Evolutionary conservation across 92 coral and sea anemone species (phyloP).

Genomic region (Pocillopora meandrina): DNA sequence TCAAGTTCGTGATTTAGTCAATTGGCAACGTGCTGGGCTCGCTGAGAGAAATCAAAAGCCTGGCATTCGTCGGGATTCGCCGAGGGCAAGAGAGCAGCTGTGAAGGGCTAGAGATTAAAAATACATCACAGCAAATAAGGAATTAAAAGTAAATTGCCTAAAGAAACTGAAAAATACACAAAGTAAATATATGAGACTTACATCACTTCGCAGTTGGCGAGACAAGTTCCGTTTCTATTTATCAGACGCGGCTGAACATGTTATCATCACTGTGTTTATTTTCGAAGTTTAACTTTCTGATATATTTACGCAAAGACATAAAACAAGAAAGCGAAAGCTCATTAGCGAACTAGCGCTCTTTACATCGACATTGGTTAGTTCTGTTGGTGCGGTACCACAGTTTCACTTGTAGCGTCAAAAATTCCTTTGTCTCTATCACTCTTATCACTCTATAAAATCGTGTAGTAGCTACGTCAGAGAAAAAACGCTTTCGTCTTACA

Average conservation of each 20-base stretch:
- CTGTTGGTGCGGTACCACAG: slow-evolving; percentile 4
- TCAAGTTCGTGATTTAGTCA: slow-evolving; percentile 32
- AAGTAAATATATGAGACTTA: slow-evolving; percentile 18
- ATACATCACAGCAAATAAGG: slow-evolving; percentile 36
- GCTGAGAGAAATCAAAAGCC: slow-evolving; percentile 22
- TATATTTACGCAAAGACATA: slow-evolving; percentile 40
- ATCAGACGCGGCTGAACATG: slow-evolving; percentile 20
- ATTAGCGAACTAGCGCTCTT: slow-evolving; percentile 42
- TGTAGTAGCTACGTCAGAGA: slow-evolving; percentile 27
- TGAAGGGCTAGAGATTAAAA: slow-evolving; percentile 24
- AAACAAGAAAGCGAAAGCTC: slow-evolving; percentile 41
- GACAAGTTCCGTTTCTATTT: slow-evolving; percentile 4
- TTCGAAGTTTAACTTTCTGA: slow-evolving; percentile 41
- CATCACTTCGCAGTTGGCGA: neutral
- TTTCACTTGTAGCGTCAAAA: slow-evolving; percentile 28
- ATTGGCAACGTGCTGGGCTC: slow-evolving; percentile 48
- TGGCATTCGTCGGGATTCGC: slow-evolving; percentile 12
- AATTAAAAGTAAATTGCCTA: slow-evolving; percentile 24
- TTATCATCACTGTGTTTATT: slow-evolving; percentile 34
- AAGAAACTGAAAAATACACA: slow-evolving; percentile 7
- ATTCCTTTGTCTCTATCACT: slow-evolving; percentile 11
- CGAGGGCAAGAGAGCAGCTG: slow-evolving; percentile 48
- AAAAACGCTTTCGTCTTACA: slow-evolving; percentile 3
- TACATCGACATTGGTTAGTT: slow-evolving; percentile 26
- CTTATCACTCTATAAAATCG: slow-evolving; percentile 7